A percentile compares a stretch with the other conserved stretches of the same genome.
phyloP scores from a whole-genome alignment of 2,797 vertebrate genomes.

The Xenentodon cancila region DNA sequence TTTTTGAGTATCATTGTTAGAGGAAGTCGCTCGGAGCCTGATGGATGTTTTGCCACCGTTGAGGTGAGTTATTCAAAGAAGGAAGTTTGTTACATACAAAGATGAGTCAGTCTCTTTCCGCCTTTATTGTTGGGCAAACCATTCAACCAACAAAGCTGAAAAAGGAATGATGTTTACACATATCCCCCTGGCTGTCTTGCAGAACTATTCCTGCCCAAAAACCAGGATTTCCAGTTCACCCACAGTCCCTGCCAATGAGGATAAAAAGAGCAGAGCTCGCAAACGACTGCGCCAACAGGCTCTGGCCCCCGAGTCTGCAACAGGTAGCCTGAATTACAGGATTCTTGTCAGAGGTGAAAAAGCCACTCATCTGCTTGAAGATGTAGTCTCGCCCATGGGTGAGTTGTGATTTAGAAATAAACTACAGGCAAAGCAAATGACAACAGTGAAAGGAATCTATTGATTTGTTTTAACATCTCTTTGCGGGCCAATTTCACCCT shows the following conservation, averaged over 20 bases:
- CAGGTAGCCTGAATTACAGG: constrained; percentile 27
- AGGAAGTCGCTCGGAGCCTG: constrained; percentile 5
- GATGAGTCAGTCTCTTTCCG: constrained; percentile 34
- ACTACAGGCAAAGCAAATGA: constrained; percentile 8
- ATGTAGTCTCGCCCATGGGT: constrained; percentile 3
- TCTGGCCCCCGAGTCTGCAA: constrained; percentile 21
- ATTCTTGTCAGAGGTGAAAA: constrained; percentile 24
- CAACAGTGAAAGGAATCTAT: background rate
- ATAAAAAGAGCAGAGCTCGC: constrained; percentile 31
- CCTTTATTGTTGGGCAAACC: background rate
- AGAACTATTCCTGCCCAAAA: constrained; percentile 29
- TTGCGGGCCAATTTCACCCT: constrained; percentile 33
- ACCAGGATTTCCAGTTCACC: constrained; percentile 71
- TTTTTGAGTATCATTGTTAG: constrained; percentile 6
- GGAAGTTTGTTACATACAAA: constrained; percentile 1
- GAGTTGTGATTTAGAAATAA: constrained; percentile 28
- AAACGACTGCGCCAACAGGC: constrained; percentile 39
- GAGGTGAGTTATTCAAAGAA: constrained; percentile 49
- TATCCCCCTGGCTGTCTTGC: constrained; percentile 4
- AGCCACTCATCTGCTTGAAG: constrained; percentile 19
- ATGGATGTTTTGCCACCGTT: constrained; percentile 15
- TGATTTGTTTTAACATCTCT: constrained; percentile 26
- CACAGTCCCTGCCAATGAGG: constrained; percentile 42
- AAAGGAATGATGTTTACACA: constrained; percentile 20
- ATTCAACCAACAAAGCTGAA: background rate